Evolutionary conservation across 92 coral and sea anemone genomes (phyloP).

Genomic region (Pocillopora grandis): DNA sequence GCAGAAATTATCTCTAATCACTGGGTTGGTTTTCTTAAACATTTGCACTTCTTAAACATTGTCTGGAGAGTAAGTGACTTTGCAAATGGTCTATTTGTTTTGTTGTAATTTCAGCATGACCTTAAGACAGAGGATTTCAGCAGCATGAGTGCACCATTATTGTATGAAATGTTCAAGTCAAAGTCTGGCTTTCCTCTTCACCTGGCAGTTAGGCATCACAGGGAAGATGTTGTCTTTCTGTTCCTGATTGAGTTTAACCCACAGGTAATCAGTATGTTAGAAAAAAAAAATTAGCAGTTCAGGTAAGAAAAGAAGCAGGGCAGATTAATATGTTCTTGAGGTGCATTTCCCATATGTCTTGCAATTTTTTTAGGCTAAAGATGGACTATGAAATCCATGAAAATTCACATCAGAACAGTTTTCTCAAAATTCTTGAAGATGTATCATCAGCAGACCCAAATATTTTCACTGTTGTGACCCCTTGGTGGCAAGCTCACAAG

Average conservation of each 20-base stretch:
- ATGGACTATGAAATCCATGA: neutral
- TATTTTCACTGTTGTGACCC: too few species aligned
- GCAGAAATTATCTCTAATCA: slow-evolving; percentile 95
- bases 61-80: too few species aligned
- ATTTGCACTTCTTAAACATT: too few species aligned
- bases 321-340: too few species aligned
- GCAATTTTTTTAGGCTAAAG: neutral
- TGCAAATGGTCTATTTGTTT: too few species aligned
- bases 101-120: slow-evolving; percentile 71
- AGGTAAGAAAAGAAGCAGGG: too few species aligned
- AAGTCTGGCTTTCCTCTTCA: slow-evolving; percentile 94
- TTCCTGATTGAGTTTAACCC: slow-evolving; percentile 93
- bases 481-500: too few species aligned
- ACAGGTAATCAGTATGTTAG: slow-evolving; percentile 55
- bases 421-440: too few species aligned
- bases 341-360: too few species aligned
- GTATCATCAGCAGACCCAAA: too few species aligned
- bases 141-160: slow-evolving; percentile 89
- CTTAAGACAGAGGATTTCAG: slow-evolving; percentile 93
- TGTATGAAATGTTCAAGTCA: slow-evolving; percentile 96
- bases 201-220: slow-evolving; percentile 92
- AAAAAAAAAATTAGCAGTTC: neutral
- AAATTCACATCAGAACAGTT: too few species aligned
- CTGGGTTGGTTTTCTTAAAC: slow-evolving; percentile 62
- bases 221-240: slow-evolving; percentile 94